Evolutionary conservation across 2,888 invertebrate genomes (phyloP).

Genomic region (Sinohyriopsis cumingii): DNA sequence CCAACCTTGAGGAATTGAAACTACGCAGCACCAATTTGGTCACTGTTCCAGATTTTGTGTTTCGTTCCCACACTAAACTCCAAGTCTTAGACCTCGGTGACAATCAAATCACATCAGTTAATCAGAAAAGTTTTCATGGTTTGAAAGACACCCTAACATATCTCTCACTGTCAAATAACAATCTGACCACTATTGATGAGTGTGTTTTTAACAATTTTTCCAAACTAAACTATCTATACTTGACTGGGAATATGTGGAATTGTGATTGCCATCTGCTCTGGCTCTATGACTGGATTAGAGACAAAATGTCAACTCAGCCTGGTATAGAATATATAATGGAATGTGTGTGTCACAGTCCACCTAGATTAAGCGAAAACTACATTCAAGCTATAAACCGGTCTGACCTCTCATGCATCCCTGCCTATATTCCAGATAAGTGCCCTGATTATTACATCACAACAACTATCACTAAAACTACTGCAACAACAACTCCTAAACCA

Average conservation of each 20-base stretch:
- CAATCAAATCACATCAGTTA: slow-evolving; percentile 44
- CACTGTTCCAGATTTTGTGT: slow-evolving; percentile 43
- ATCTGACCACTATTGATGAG: slow-evolving; percentile 38
- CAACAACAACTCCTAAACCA: too few relatives aligned
- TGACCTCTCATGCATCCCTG: too few relatives aligned
- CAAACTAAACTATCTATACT: slow-evolving; percentile 69
- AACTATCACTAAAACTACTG: too few relatives aligned
- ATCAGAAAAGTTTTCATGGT: slow-evolving; percentile 52
- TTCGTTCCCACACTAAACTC: slow-evolving; percentile 45
- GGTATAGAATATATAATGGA: too few relatives aligned
- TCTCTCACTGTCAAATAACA: slow-evolving; percentile 44
- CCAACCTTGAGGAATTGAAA: slow-evolving; percentile 27
- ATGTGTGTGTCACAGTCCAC: too few relatives aligned
- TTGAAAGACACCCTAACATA: slow-evolving; percentile 38
- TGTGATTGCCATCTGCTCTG: slow-evolving; percentile 89
- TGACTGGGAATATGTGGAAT: slow-evolving; percentile 85
- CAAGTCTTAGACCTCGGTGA: slow-evolving; percentile 40
- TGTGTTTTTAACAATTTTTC: slow-evolving; percentile 52
- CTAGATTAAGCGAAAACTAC: too few relatives aligned
- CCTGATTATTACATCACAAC: too few relatives aligned
- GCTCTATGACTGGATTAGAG: slow-evolving; percentile 76
- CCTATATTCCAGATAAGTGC: too few relatives aligned
- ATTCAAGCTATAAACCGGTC: too few relatives aligned
- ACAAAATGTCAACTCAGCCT: too few relatives aligned
- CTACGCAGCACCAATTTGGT: slow-evolving; percentile 35